Evolutionary conservation across 2,888 invertebrate genomes (phyloP).

Genomic region (Spicauda simplicius): DNA sequence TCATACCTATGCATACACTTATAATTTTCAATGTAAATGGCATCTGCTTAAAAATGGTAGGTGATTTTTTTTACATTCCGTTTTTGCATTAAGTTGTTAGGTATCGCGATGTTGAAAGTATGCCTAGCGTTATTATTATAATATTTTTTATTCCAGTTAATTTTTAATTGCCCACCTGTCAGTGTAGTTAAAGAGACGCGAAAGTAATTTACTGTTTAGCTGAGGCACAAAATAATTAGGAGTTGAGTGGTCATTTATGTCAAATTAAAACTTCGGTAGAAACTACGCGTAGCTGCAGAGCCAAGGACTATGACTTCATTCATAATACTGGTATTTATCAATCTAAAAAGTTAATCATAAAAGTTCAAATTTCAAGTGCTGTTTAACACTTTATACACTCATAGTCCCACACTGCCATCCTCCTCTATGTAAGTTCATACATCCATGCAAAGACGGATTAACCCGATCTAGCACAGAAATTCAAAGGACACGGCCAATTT

Average conservation of each 20-base stretch:
- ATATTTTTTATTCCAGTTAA: neutral
- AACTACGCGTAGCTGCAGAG: neutral
- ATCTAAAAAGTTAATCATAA: no score
- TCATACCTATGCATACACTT: conserved; percentile 20
- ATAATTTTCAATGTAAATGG: conserved; percentile 32
- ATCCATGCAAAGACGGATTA: no score
- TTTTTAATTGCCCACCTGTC: neutral
- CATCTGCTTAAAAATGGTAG: conserved; percentile 21
- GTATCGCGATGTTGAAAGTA: conserved; percentile 7
- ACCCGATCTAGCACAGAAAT: no score
- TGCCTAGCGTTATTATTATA: neutral
- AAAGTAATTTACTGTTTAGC: neutral
- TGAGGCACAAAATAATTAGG: neutral
- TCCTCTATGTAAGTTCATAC: no score
- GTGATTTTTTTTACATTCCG: conserved; percentile 39
- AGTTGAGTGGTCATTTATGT: neutral
- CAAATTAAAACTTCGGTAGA: neutral
- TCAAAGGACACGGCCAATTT: no score
- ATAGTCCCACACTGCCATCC: no score
- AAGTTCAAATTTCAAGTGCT: no score
- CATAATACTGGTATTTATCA: no score
- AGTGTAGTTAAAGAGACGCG: neutral
- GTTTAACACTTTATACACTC: no score
- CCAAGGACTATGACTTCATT: no score
- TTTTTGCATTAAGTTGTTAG: conserved; percentile 36